Evolutionary conservation across 2,888 invertebrate genomes (phyloP).

Genomic region (Anodontia alba): DNA sequence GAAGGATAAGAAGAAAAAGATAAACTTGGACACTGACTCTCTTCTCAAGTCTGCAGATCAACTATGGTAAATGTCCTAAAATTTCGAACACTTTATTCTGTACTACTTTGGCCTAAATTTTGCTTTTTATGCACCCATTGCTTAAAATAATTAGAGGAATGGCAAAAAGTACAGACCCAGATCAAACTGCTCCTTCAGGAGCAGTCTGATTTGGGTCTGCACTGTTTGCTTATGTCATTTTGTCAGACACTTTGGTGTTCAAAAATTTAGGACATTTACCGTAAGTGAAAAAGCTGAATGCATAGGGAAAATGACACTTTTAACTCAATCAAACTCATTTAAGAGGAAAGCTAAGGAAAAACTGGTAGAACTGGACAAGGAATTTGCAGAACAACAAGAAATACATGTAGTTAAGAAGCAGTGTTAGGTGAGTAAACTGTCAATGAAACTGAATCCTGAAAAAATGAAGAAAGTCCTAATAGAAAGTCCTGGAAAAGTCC

Average conservation of each 20-base stretch:
- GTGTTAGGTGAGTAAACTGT: not conserved
- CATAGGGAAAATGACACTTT: conserved; percentile 34
- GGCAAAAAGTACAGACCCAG: too few species aligned
- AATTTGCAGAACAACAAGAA: not conserved
- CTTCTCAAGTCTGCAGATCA: conserved; percentile 26
- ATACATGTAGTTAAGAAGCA: not conserved
- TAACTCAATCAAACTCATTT: conserved; percentile 34
- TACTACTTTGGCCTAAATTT: too few species aligned
- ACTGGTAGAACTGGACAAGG: conserved; percentile 9
- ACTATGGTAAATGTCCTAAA: too few species aligned
- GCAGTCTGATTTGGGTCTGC: too few species aligned
- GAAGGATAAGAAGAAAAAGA: conserved; percentile 24
- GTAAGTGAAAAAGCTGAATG: conserved; percentile 36
- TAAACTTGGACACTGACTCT: conserved; percentile 1
- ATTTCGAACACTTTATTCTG: too few species aligned
- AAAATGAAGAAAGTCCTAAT: not conserved
- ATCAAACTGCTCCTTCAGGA: too few species aligned
- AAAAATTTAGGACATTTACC: too few species aligned
- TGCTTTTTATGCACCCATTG: too few species aligned
- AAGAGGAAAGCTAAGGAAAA: conserved; percentile 35
- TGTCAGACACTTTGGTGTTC: too few species aligned
- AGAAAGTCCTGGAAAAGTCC: conserved; percentile 13
- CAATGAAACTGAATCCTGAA: not conserved
- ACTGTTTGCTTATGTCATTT: too few species aligned
- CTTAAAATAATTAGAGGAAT: too few species aligned